Evolutionary conservation across 2,113 vertebrate species (phyloP), one percentile per base, ranked within the genome.

Genomic region (Ascaphus truei): DNA sequence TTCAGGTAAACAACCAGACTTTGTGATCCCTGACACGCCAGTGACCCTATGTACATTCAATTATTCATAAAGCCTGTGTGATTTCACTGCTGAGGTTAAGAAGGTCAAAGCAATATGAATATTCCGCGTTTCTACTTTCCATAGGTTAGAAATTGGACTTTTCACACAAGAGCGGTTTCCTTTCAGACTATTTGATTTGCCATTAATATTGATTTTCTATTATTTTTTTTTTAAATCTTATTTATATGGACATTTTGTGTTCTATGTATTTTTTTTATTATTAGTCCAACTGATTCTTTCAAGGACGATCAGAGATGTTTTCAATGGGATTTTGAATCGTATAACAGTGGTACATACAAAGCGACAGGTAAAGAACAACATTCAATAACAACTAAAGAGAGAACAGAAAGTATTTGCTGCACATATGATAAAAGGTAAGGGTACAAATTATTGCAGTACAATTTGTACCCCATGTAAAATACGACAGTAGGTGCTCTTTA

Each of bases 181-280:
- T 30, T 71, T 71, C 57, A 60, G 25, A 61, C 43, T 23, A 48
- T 61, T 71, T 71, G 67, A 71, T 71, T 61, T 71, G 45, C 56
- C 25, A 71, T 71, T 71, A 71, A 71, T 71, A 71, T 71, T 71
- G 67, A 71, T 71, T 71, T 71, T 50, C 57, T 61, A 60, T 71
- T 61, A 61, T 56, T 45, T 45, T 43, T 55, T 31, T 33, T 66
- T 61, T 37, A 41, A 41, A n/a, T 45, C 63, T 34, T 34, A 18
- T 22, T 41, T 43, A 66, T 61, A 29, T 22, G 61, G 52, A 61
- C 25, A 61, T 71, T 71, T 22, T 52, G 45, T 61, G 45, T 22
- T 52, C 56, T 69, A 61, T 71, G 67, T 71, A 41, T 13, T 15
- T n/a, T 31, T 51, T 41, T 37, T 25, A 29, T 8, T 50, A 47